Percentiles rank a stretch among this genome's conserved stretches.
These are phyloP conservation scores for Sabatieria punctata DNA, from an alignment of 2,888 invertebrate species.

Conservation along the genomic window DNA sequence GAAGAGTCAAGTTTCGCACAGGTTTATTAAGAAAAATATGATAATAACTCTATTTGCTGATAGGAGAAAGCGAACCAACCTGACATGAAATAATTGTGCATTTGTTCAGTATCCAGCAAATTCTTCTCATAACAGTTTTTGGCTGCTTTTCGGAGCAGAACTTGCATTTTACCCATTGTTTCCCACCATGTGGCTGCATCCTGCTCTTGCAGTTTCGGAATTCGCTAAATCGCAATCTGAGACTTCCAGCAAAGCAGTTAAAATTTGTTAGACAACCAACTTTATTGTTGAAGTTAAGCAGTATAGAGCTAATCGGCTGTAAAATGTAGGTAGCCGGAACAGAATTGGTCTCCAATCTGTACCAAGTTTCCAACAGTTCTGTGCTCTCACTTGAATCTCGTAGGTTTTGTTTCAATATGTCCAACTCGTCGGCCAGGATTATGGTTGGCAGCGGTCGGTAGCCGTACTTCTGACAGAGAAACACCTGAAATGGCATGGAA, in stretches of 20 bases:
- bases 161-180: conserved; percentile 82
- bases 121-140: conserved; percentile 62
- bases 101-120: conserved; percentile 71
- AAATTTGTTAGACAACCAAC: conserved; percentile 36
- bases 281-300: conserved; percentile 94
- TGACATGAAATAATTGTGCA: conserved; percentile 98
- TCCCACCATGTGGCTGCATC: conserved; percentile 98
- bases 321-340: conserved; percentile 84
- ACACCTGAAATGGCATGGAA: conserved; percentile 44
- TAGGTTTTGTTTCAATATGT: conserved; percentile 65
- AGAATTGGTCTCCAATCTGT: conserved; percentile 83
- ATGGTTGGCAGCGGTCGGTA: conserved; percentile 92
- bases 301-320: conserved; percentile 88
- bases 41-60: no score
- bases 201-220: conserved; percentile 81
- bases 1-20: no score
- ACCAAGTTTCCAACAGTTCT: conserved; percentile 69
- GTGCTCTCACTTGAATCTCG: conserved; percentile 20
- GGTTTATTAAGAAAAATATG: neutral
- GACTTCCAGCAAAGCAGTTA: conserved; percentile 11
- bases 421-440: conserved; percentile 73
- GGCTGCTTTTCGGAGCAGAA: conserved; percentile 74
- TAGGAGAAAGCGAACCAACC: conserved; percentile 43
- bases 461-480: conserved; percentile 92
- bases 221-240: conserved; percentile 45